Conservation (phyloP, 2,797 vertebrate species). For the Hyperoplus immaculatus region DNA sequence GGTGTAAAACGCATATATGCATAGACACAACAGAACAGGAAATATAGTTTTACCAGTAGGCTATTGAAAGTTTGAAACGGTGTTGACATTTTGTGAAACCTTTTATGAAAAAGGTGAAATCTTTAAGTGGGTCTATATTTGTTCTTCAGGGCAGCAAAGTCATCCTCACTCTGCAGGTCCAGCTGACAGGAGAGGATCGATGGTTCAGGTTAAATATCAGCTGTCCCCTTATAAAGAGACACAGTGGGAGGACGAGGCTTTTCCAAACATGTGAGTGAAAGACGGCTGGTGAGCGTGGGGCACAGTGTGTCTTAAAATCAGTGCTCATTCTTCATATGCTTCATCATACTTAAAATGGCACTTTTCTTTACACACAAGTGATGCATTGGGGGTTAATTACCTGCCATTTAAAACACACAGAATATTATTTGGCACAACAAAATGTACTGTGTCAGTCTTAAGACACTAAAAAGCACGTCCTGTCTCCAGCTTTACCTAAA, state of each 20-base stretch:
- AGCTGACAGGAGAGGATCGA: constrained; percentile 61
- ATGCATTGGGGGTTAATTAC: background rate
- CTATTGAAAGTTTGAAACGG: background rate
- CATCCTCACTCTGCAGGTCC: constrained; percentile 71
- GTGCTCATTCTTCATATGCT: background rate
- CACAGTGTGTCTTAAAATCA: background rate
- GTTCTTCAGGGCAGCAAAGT: constrained; percentile 63
- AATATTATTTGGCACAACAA: background rate
- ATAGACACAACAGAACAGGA: background rate
- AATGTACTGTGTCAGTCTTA: too few relatives aligned
- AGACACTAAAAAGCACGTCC: background rate
- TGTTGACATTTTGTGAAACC: background rate
- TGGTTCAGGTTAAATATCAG: constrained; percentile 80
- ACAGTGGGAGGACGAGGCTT: background rate
- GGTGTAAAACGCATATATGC: background rate
- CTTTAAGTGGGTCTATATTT: constrained; percentile 1
- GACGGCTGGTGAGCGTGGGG: background rate
- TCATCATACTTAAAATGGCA: background rate
- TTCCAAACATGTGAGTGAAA: constrained; percentile 62
- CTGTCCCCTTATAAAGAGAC: constrained; percentile 74
- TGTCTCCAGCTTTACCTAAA: constrained; percentile 50
- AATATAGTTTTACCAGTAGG: background rate
- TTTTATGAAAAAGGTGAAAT: background rate
- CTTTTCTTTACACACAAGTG: background rate
- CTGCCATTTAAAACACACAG: background rate